Percentiles rank a stretch among this genome's conserved stretches.
Evolutionary conservation across 1,140 invertebrate species (phyloP).

Genomic region (Pteromalus puparum): DNA sequence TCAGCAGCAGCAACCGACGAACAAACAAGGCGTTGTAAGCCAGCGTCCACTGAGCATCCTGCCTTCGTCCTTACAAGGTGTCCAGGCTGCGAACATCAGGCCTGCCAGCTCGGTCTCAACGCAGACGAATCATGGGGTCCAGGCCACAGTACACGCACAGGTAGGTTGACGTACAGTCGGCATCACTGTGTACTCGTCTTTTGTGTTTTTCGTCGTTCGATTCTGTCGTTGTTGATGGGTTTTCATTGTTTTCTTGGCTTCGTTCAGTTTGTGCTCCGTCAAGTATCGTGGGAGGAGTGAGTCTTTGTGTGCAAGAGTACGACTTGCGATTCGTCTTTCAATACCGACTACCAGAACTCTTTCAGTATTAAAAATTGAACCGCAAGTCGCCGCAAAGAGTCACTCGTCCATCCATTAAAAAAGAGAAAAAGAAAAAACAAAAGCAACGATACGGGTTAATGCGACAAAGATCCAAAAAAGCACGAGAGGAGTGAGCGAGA

Average conservation of each 20-base stretch:
- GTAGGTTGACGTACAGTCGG: background rate
- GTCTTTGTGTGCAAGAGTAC: background rate
- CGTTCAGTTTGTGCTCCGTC: constrained; percentile 21
- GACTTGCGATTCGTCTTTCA: background rate
- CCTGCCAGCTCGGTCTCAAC: constrained; percentile 87
- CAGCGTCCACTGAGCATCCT: constrained; percentile 81
- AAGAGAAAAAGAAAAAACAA: constrained; percentile 41
- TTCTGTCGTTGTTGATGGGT: constrained; percentile 24
- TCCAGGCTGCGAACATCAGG: constrained; percentile 78
- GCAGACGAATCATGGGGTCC: constrained; percentile 82
- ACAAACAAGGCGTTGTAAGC: constrained; percentile 74
- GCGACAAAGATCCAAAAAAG: background rate
- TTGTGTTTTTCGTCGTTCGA: constrained; percentile 36
- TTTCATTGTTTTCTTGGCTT: constrained; percentile 41
- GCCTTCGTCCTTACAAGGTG: constrained; percentile 76
- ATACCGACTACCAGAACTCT: too few species aligned
- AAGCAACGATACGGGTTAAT: constrained; percentile 20
- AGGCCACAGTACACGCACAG: constrained; percentile 74
- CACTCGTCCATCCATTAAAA: too few species aligned
- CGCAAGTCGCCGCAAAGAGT: too few species aligned
- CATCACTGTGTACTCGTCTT: background rate
- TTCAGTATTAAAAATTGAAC: too few species aligned
- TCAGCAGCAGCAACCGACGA: constrained; percentile 74
- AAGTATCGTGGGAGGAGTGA: background rate
- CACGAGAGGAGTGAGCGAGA: background rate